Percentiles rank a stretch among this genome's conserved stretches.
Evolutionary conservation across 2,113 vertebrate genomes (phyloP).

Genomic region (Lipophrys pholis): DNA sequence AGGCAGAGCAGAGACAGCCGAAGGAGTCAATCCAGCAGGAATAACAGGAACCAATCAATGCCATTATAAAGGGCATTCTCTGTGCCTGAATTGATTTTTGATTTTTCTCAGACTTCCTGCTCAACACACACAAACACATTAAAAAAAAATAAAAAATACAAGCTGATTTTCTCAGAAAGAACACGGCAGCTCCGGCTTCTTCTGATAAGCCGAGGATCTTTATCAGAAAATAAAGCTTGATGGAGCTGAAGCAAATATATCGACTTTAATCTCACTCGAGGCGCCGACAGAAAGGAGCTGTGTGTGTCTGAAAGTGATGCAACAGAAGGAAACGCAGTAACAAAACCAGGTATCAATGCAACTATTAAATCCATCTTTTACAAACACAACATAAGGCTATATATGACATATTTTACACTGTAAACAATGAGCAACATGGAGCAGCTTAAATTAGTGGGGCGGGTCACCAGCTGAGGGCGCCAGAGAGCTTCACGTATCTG

Average conservation of each 20-base stretch:
- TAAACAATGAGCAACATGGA: neutral
- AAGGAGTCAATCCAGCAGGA: constrained; percentile 31
- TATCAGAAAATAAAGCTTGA: neutral
- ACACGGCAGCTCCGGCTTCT: neutral
- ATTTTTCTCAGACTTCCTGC: constrained; percentile 37
- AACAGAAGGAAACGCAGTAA: neutral
- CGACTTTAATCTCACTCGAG: neutral
- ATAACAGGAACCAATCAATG: constrained; percentile 70
- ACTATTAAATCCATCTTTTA: neutral
- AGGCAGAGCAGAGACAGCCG: neutral
- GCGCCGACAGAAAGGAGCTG: neutral
- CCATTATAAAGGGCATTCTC: constrained; percentile 51
- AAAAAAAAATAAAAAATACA: constrained; percentile 28
- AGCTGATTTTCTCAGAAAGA: constrained; percentile 32
- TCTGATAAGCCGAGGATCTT: neutral
- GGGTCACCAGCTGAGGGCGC: no score
- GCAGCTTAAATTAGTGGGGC: no score
- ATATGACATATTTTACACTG: neutral
- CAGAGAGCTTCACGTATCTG: no score
- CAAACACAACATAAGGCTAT: neutral
- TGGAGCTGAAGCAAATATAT: constrained; percentile 4
- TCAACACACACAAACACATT: neutral
- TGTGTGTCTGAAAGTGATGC: neutral
- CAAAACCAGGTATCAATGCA: neutral
- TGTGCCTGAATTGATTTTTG: constrained; percentile 55